Evolutionary conservation across 2,888 invertebrate species (phyloP).

Genomic region (Theodoxus fluviatilis): DNA sequence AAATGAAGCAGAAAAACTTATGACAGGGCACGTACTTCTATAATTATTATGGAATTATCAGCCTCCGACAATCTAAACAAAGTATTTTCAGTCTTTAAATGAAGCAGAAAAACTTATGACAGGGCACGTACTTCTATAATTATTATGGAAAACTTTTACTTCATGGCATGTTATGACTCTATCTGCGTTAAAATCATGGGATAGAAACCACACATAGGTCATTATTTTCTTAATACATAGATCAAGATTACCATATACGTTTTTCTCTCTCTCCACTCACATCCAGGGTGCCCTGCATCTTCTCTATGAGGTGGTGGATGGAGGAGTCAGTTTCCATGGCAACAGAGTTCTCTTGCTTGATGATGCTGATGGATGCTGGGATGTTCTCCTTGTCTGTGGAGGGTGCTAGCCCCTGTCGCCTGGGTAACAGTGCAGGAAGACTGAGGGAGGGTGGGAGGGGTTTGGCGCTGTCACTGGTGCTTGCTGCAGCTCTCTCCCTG

Average conservation of each 20-base stretch:
- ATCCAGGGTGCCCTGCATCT: conserved; percentile 54
- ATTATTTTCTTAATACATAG: background rate
- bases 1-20: too few relatives aligned
- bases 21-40: too few relatives aligned
- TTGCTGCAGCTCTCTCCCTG: conserved; percentile 1
- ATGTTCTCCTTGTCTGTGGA: conserved; percentile 44
- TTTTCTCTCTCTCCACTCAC: conserved; percentile 46
- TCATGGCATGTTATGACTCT: too few relatives aligned
- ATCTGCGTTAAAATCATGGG: too few relatives aligned
- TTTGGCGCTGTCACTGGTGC: background rate
- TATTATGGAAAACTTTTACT: too few relatives aligned
- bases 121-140: too few relatives aligned
- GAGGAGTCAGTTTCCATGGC: conserved; percentile 37
- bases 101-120: too few relatives aligned
- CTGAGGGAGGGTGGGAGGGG: background rate
- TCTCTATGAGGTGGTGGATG: conserved; percentile 53
- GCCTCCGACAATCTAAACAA: too few relatives aligned
- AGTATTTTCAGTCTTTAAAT: too few relatives aligned
- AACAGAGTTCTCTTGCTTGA: background rate
- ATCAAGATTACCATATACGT: background rate
- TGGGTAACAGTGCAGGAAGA: background rate
- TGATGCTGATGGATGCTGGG: conserved; percentile 20
- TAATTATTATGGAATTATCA: too few relatives aligned
- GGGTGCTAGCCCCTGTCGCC: conserved; percentile 1
- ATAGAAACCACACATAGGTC: too few relatives aligned